Base-by-base conservation (phyloP, 2,888 invertebrate species). In the Dyspetes luteomarginatus region DNA sequence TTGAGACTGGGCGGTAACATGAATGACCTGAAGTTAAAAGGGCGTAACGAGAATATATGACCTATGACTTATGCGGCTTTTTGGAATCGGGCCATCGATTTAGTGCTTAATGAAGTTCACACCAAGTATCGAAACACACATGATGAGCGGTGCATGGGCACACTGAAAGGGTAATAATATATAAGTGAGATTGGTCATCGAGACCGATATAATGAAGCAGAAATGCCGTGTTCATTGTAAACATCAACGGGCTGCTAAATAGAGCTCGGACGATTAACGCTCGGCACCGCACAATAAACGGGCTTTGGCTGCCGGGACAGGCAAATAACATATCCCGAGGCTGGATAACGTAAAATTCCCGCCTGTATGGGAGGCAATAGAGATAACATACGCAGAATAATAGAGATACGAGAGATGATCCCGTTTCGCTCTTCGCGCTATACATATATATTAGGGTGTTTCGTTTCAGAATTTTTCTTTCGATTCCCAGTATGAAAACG, bases 351-450 rank as follows among this genome's bases (percentile, higher is more conserved):
- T 55, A 45, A 19, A 67, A 30, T 4, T 36, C 19, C 17, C 36
- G 26, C 45, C 15, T 52, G n/a, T n/a, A 50, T 41, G 56, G 41
- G 43, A 41, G 45, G 56, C 22, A 58, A 62, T 52, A 73, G 81
- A 69, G 81, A 69, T 62, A 81, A 81, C 81, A 81, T 69, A 60
- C 65, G 68, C 58, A 26, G 58, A 74, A 69, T 81, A 78, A 81
- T 78, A 81, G 77, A 78, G 81, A 81, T 78, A 71, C 74, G 77
- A 74, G 74, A 65, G 65, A 71, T 69, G 77, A 78, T 81, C 77
- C 68, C 52, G 67, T 64, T 43, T 19, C 45, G 19, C 50, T 58
- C 50, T 56, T 62, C 12, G 28, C 43, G 62, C 43, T 64, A 48
- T 62, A 56, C 74, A 56, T 7, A n/a, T n/a, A n/a, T n/a, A n/a